These are phyloP conservation scores for Aphaenogaster rudis DNA, from an alignment of 1,140 invertebrate species.

Conservation along the genomic window DNA sequence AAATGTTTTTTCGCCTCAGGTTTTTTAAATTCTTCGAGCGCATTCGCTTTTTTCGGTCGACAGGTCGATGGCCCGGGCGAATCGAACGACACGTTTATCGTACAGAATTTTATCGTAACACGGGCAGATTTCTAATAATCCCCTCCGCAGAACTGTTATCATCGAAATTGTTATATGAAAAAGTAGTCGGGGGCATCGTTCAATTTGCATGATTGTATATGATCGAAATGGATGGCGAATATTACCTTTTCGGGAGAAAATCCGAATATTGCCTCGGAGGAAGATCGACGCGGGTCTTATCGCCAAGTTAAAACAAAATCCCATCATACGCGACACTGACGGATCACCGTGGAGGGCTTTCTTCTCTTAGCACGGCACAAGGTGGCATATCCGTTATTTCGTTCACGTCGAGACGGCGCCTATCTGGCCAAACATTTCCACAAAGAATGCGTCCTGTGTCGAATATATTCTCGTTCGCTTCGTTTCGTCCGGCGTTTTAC, in stretches of 20 bases:
- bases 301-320: conserved; percentile 9
- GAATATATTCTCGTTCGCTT: conserved; percentile 39
- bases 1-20: not conserved
- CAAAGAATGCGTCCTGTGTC: not conserved
- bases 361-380: not conserved
- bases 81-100: not conserved
- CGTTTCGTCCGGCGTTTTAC: conserved; percentile 1
- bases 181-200: not conserved
- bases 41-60: not conserved
- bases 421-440: not conserved
- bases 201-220: not conserved
- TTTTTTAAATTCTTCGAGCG: not conserved
- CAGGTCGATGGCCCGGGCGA: not conserved
- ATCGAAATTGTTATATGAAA: not conserved
- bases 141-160: too few species aligned
- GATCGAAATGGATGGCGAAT: not conserved
- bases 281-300: not conserved
- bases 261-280: not conserved
- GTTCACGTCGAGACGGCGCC: conserved; percentile 22
- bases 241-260: not conserved
- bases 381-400: conserved; percentile 35
- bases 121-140: not conserved
- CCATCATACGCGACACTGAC: conserved; percentile 15
- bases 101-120: not conserved
- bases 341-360: not conserved